These are phyloP conservation scores for Nymphalis polychloros DNA, from an alignment of 2,888 invertebrate species.

Conservation along the genomic window DNA sequence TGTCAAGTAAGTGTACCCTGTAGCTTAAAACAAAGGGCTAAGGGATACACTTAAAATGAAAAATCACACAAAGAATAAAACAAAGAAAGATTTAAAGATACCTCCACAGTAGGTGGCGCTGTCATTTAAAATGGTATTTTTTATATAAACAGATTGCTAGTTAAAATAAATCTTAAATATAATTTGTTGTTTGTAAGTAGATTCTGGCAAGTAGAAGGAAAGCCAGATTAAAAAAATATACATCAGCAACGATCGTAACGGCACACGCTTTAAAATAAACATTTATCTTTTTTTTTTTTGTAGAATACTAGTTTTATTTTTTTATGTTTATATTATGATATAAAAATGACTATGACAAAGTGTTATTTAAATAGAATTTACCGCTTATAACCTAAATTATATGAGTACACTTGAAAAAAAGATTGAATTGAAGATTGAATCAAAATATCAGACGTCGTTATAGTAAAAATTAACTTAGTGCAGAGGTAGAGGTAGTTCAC, in stretches of 20 bases:
- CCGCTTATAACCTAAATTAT: no score
- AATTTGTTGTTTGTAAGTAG: not conserved
- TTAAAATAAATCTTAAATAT: constrained; percentile 5
- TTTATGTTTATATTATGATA: not conserved
- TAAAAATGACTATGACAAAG: not conserved
- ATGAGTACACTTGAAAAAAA: no score
- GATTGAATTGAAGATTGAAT: not conserved
- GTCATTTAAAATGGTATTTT: constrained; percentile 38
- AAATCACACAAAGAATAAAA: constrained; percentile 31
- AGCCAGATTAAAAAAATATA: not conserved
- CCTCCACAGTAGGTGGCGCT: constrained; percentile 62
- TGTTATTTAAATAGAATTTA: no score
- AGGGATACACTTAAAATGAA: constrained; percentile 41
- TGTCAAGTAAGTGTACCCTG: constrained; percentile 53
- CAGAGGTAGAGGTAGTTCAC: not conserved
- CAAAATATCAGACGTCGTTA: not conserved
- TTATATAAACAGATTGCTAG: constrained; percentile 30
- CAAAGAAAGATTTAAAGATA: constrained; percentile 40
- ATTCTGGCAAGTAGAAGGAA: not conserved
- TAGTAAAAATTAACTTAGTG: not conserved
- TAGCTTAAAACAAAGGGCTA: constrained; percentile 64
- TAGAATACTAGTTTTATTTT: not conserved
- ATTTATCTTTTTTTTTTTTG: constrained; percentile 21
- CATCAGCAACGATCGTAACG: constrained; percentile 64
- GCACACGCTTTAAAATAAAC: constrained; percentile 46